Conservation (phyloP, 2,797 vertebrate genomes). For the Argyrosomus regius region DNA sequence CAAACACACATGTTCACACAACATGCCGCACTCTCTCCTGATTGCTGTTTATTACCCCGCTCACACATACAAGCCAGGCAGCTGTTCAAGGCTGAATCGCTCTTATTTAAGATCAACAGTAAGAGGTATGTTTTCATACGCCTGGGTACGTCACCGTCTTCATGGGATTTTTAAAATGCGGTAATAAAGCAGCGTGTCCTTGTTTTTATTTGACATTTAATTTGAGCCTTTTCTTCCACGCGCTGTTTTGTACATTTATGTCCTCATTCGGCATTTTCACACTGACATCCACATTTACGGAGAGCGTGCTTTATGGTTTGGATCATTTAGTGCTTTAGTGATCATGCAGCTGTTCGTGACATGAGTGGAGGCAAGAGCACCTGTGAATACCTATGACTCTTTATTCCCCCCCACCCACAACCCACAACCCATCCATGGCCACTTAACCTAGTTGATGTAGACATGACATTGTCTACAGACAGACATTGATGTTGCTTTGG, state of each 20-base stretch:
- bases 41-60: neutral
- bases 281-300: neutral
- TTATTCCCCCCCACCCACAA: neutral
- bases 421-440: too few species aligned
- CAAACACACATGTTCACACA: neutral
- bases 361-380: too few species aligned
- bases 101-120: conserved; percentile 29
- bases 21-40: too few species aligned
- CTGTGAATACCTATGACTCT: too few species aligned
- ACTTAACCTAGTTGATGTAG: too few species aligned
- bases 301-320: neutral
- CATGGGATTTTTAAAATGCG: neutral
- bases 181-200: neutral
- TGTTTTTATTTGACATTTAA: conserved; percentile 25
- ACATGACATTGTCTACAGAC: too few species aligned
- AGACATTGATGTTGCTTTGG: neutral
- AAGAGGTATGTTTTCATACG: neutral
- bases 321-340: conserved; percentile 2
- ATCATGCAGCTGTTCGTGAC: neutral
- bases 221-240: conserved; percentile 3
- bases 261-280: neutral
- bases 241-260: neutral
- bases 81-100: conserved; percentile 26
- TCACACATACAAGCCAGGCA: neutral
- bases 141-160: neutral